Evolutionary conservation across 2,888 invertebrate species (phyloP).

Genomic region (Chaetogeoica ovagalla): DNA sequence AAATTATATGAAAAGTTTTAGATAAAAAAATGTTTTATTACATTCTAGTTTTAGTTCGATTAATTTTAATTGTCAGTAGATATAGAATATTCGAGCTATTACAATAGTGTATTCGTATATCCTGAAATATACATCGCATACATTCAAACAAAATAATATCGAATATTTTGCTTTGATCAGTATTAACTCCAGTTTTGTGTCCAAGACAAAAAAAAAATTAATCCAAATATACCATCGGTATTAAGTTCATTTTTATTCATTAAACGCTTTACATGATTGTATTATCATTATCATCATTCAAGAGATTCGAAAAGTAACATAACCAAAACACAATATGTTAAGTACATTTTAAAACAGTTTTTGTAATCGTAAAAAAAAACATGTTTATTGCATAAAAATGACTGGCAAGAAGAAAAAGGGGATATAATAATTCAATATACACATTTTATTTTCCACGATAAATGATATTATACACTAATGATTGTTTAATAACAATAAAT

Average conservation of each 20-base stretch:
- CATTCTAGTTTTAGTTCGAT: too few relatives aligned
- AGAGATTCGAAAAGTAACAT: conserved; percentile 28
- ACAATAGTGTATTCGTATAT: too few relatives aligned
- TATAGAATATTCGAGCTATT: too few relatives aligned
- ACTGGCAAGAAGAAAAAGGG: not conserved
- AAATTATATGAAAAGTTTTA: too few relatives aligned
- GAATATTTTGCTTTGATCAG: too few relatives aligned
- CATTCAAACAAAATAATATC: too few relatives aligned
- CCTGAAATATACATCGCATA: too few relatives aligned
- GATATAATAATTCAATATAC: not conserved
- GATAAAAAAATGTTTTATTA: too few relatives aligned
- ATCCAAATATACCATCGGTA: not conserved
- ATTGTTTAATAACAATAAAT: not conserved
- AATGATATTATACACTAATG: not conserved
- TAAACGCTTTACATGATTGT: conserved; percentile 13
- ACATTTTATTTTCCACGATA: not conserved
- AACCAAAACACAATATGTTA: not conserved
- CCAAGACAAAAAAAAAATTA: too few relatives aligned
- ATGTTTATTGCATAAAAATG: not conserved
- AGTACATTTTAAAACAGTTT: not conserved
- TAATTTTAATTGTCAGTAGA: too few relatives aligned
- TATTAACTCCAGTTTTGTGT: too few relatives aligned
- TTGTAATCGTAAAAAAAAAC: conserved; percentile 3
- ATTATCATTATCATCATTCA: not conserved
- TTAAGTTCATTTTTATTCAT: not conserved